Base-by-base conservation (phyloP, 2,797 vertebrate species). In the Bucorvus abyssinicus region DNA sequence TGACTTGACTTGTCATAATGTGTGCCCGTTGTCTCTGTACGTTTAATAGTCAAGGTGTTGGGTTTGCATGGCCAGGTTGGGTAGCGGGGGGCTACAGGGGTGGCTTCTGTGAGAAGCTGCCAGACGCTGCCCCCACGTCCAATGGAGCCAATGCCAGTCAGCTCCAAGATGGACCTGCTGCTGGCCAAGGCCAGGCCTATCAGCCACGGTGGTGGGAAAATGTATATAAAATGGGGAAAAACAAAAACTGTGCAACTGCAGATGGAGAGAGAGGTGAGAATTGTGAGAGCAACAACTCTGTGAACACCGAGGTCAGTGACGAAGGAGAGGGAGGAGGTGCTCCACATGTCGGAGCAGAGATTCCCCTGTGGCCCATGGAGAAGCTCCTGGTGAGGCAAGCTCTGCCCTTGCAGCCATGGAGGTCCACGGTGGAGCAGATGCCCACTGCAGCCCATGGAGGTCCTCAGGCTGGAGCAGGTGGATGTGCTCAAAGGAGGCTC, bases 161-260 rank as follows among this genome's bases (percentile, higher is more conserved):
- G 19, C 47, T 22, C 16, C 60, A n/a, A 30, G 38, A 40, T 0
- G 0, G 13, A 79, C 50, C 17, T 1, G 0, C 45, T 9, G 19
- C 34, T 83, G 42, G 22, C 36, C 52, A 40, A 65, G 52, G 74
- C 56, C 0, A 0, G 79, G 29, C 18, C 32, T 52, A 60, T 63
- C n/a, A 73, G 42, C 0, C 0, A 20, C 21, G 7, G 26, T n/a
- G 50, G 60, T 9, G 47, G 12, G 36, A 14, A 8, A 27, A 30
- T 49, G 47, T 53, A 7, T 10, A 7, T 32, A 69, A 34, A 11
- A 4, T 9, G 22, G 34, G 26, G 5, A 6, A 57, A 71, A 32
- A 12, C 32, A 13, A 10, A 53, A 60, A 9, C 9, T n/a, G n/a
- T n/a, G n/a, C n/a, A n/a, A n/a, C n/a, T 34, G 32, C 7, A 57